A percentile compares a stretch with the other conserved stretches of the same genome.
Conservation (phyloP, 2,113 vertebrate species). For the Sorex fumeus region DNA sequence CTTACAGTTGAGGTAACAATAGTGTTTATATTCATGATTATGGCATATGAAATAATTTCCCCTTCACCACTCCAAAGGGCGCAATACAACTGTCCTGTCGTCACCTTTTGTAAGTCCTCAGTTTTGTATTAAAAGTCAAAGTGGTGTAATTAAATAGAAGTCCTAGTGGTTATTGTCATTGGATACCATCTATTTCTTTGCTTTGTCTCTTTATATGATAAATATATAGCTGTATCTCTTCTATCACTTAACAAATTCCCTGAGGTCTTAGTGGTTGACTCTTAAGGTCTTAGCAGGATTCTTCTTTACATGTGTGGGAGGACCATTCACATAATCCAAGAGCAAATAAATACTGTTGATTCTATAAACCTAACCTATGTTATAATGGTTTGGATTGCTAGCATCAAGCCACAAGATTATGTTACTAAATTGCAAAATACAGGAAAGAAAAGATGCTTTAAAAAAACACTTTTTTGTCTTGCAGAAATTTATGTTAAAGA, state of each 20-base stretch:
- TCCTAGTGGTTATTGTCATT: no score
- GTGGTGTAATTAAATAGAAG: no score
- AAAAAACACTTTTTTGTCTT: neutral
- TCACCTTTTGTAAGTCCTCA: no score
- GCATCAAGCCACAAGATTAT: neutral
- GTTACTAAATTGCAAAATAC: neutral
- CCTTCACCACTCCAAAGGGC: no score
- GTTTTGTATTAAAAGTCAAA: no score
- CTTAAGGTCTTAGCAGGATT: neutral
- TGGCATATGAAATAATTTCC: no score
- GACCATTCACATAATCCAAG: neutral
- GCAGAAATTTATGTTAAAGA: conserved; percentile 20
- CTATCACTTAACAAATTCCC: neutral
- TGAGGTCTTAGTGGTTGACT: neutral
- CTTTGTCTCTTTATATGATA: no score
- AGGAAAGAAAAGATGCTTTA: neutral
- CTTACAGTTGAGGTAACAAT: no score
- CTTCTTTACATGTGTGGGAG: neutral
- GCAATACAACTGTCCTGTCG: no score
- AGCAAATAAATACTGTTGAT: neutral
- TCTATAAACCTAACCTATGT: neutral
- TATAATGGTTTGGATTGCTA: neutral
- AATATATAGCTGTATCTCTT: neutral
- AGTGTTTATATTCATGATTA: no score
- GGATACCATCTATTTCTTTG: no score